phyloP scores from a whole-genome alignment of 2,113 vertebrate species.

The Hemicordylus capensis region DNA sequence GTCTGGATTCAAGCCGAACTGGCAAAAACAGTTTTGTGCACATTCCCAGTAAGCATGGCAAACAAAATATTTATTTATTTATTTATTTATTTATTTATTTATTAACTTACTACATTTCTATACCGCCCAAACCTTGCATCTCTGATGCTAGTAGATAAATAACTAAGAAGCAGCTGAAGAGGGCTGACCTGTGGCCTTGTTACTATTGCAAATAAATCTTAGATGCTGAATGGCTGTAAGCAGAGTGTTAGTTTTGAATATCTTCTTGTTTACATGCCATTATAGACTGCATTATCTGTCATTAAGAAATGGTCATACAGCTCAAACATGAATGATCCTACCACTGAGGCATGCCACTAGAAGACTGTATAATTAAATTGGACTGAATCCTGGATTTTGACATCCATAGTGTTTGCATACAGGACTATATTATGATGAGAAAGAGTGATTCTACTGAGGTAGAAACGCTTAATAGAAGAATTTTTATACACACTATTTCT shows the following conservation, averaged over 20 bases:
- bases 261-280: slow-evolving; percentile 63
- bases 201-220: not conserved
- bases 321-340: slow-evolving; percentile 67
- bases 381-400: slow-evolving; percentile 67
- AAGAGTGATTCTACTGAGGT: slow-evolving; percentile 66
- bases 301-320: slow-evolving; percentile 62
- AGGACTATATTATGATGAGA: slow-evolving; percentile 69
- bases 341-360: slow-evolving; percentile 68
- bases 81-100: too few relatives aligned
- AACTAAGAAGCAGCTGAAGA: slow-evolving; percentile 59
- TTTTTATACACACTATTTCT: slow-evolving; percentile 63
- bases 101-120: too few relatives aligned
- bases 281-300: slow-evolving; percentile 44
- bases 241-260: slow-evolving; percentile 42
- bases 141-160: slow-evolving; percentile 55
- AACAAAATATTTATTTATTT: too few relatives aligned
- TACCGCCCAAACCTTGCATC: too few relatives aligned
- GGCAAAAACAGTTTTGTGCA: too few relatives aligned
- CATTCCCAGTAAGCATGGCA: too few relatives aligned
- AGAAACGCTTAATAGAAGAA: slow-evolving; percentile 68
- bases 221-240: not conserved
- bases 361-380: slow-evolving; percentile 70
- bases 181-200: not conserved
- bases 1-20: too few relatives aligned
- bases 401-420: slow-evolving; percentile 40